These are phyloP conservation scores for Brachionus paranguensis DNA, from an alignment of 1,140 invertebrate genomes.

Conservation along the genomic window DNA sequence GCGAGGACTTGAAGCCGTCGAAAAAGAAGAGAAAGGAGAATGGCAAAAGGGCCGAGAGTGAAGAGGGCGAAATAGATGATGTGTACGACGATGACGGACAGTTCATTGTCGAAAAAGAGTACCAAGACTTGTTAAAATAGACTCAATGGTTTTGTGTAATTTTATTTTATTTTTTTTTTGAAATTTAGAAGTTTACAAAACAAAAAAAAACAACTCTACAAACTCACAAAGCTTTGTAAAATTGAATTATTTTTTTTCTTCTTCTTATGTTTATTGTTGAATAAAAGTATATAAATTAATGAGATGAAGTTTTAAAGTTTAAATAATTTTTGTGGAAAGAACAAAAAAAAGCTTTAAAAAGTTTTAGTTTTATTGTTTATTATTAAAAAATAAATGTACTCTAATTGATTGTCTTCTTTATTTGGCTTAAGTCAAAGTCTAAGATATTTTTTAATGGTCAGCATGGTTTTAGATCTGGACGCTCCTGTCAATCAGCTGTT, in stretches of 20 bases:
- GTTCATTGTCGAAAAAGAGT: constrained; percentile 10
- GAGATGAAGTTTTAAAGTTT: not conserved
- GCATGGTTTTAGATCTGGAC: no score
- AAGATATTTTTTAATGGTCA: no score
- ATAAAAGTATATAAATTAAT: not conserved
- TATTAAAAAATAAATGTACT: no score
- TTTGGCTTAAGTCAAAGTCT: no score
- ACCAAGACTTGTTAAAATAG: constrained; percentile 1
- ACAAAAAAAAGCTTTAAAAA: constrained; percentile 15
- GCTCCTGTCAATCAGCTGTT: no score
- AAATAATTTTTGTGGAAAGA: not conserved
- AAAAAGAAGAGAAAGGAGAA: constrained; percentile 20
- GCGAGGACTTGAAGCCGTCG: constrained; percentile 8
- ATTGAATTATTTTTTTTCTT: not conserved
- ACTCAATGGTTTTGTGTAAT: not conserved
- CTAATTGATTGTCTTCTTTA: no score
- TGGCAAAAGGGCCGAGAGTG: not conserved
- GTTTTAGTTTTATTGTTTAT: not conserved
- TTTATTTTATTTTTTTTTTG: constrained; percentile 4
- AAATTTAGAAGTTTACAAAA: not conserved
- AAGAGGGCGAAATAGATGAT: constrained; percentile 23
- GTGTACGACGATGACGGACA: not conserved
- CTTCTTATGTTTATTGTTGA: not conserved
- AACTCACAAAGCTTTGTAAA: not conserved
- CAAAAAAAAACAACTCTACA: not conserved